Evolutionary conservation across 2,113 vertebrate genomes (phyloP).

Genomic region (Poeciliopsis turrubarensis): DNA sequence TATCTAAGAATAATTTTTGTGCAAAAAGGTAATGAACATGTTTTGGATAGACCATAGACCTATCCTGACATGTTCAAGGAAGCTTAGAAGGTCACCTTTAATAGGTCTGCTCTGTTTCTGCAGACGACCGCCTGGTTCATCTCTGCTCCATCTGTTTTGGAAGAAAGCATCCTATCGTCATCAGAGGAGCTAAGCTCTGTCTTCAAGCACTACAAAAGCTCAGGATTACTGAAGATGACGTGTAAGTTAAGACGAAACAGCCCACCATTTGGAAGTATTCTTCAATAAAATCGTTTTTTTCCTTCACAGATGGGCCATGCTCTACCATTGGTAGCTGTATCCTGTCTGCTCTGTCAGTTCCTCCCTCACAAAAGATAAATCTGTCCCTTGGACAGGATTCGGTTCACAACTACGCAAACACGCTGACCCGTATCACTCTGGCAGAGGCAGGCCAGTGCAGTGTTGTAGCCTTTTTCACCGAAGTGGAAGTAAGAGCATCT

Average conservation of each 20-base stretch:
- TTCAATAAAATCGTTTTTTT: background rate
- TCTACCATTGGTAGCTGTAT: slow-evolving; percentile 71
- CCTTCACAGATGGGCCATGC: slow-evolving; percentile 49
- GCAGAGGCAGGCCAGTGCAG: slow-evolving; percentile 59
- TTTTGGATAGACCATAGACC: too few relatives aligned
- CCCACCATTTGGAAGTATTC: background rate
- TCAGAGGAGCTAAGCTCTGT: slow-evolving; percentile 61
- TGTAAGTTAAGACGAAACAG: slow-evolving; percentile 42
- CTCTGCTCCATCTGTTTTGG: slow-evolving; percentile 47
- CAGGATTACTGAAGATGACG: slow-evolving; percentile 54
- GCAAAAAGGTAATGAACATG: too few relatives aligned
- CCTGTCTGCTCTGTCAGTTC: slow-evolving; percentile 74
- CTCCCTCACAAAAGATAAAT: slow-evolving; percentile 71
- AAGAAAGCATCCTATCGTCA: slow-evolving; percentile 56
- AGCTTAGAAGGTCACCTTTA: background rate
- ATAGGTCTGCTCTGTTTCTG: slow-evolving; percentile 15
- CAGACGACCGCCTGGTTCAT: slow-evolving; percentile 72
- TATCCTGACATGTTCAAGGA: too few relatives aligned
- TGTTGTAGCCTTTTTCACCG: slow-evolving; percentile 69
- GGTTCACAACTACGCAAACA: slow-evolving; percentile 58
- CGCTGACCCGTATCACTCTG: slow-evolving; percentile 53
- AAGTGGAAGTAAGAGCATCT: slow-evolving; percentile 49
- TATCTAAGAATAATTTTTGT: too few relatives aligned
- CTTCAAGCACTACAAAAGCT: slow-evolving; percentile 61
- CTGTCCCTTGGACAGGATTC: slow-evolving; percentile 51